Evolutionary conservation across 2,888 invertebrate genomes (phyloP).

Genomic region (Vanessa cardui): DNA sequence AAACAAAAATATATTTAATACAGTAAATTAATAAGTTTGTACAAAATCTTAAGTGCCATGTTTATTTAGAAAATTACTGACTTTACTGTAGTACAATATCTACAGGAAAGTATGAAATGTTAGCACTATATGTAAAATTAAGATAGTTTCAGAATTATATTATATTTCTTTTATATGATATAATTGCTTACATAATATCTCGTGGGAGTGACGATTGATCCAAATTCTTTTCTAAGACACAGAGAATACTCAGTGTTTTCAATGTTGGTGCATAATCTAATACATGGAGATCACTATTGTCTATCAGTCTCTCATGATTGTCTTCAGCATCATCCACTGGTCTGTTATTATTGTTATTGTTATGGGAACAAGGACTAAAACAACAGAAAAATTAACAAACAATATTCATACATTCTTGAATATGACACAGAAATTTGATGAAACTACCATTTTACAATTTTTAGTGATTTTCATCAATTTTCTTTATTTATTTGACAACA

Average conservation of each 20-base stretch:
- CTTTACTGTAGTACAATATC: too few species aligned
- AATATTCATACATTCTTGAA: not conserved
- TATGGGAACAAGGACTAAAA: slow-evolving; percentile 59
- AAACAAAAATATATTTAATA: slow-evolving; percentile 51
- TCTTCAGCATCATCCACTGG: slow-evolving; percentile 53
- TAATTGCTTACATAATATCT: slow-evolving; percentile 82
- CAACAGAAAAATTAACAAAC: slow-evolving; percentile 21
- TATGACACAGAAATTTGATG: too few species aligned
- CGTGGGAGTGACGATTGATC: slow-evolving; percentile 85
- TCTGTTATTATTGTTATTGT: slow-evolving; percentile 36
- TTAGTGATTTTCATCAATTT: too few species aligned
- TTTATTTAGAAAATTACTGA: too few species aligned
- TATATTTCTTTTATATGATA: not conserved
- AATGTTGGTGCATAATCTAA: slow-evolving; percentile 90
- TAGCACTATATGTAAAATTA: too few species aligned
- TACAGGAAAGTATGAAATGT: too few species aligned
- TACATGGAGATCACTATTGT: slow-evolving; percentile 92
- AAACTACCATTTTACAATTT: too few species aligned
- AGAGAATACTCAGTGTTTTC: slow-evolving; percentile 87
- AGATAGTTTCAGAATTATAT: too few species aligned
- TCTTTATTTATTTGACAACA: too few species aligned
- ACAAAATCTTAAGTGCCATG: too few species aligned
- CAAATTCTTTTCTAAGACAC: slow-evolving; percentile 85
- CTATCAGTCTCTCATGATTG: slow-evolving; percentile 83
- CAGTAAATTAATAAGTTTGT: too few species aligned